Evolutionary conservation across 1,140 invertebrate genomes (phyloP).

Genomic region (Temnothorax longispinosus): DNA sequence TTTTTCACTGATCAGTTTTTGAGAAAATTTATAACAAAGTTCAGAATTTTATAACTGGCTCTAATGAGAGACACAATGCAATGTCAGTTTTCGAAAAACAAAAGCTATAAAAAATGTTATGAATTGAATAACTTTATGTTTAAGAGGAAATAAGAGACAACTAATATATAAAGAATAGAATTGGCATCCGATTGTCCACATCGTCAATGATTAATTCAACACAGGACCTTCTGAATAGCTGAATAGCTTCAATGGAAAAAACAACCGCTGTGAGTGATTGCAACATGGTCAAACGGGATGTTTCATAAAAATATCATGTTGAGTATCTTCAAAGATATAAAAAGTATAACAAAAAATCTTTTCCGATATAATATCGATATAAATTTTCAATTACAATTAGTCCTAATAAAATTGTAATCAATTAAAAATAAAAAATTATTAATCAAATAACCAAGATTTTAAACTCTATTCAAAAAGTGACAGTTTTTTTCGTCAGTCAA

Average conservation of each 20-base stretch:
- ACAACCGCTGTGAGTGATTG: too few relatives aligned
- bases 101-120: background rate
- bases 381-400: background rate
- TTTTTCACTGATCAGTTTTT: too few relatives aligned
- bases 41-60: too few relatives aligned
- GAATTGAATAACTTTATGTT: background rate
- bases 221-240: background rate
- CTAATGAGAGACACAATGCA: too few relatives aligned
- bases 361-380: background rate
- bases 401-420: background rate
- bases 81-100: too few relatives aligned
- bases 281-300: background rate
- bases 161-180: background rate
- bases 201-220: background rate
- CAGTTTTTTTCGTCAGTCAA: background rate
- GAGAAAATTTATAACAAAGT: too few relatives aligned
- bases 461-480: background rate
- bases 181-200: background rate
- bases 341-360: background rate
- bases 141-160: background rate
- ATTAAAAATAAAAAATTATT: background rate
- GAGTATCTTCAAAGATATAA: background rate
- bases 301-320: background rate
- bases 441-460: background rate
- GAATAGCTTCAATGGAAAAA: too few relatives aligned